Conservation (phyloP, 2,888 invertebrate genomes). For the Lithophane ornitopus region DNA sequence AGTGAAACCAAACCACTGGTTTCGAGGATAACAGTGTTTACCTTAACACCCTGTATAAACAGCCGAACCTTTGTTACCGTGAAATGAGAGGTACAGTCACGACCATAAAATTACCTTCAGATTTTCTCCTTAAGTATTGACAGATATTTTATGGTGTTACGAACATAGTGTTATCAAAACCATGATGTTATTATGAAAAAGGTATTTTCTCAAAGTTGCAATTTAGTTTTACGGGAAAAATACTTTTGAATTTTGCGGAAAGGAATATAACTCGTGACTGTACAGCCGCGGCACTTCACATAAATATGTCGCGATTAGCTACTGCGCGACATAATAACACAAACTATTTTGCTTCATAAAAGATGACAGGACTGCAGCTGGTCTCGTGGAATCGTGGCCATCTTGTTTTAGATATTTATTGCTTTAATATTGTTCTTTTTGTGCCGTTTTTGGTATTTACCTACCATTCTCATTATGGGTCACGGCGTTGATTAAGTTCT, state of each 20-base stretch:
- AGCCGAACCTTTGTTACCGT: no score
- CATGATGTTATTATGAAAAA: neutral
- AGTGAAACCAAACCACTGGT: no score
- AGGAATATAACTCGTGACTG: no score
- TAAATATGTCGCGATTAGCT: slow-evolving; percentile 53
- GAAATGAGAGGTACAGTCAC: no score
- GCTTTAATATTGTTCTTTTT: slow-evolving; percentile 2
- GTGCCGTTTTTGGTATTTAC: neutral
- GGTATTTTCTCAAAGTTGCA: neutral
- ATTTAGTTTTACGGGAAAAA: neutral
- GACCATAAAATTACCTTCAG: no score
- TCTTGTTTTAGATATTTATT: slow-evolving; percentile 5
- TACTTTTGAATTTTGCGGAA: neutral
- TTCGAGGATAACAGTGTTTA: no score
- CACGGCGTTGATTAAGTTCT: neutral
- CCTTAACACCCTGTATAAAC: no score
- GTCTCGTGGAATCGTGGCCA: neutral
- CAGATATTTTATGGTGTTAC: no score
- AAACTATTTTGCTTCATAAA: slow-evolving; percentile 36
- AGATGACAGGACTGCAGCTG: slow-evolving; percentile 22
- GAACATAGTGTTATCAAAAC: no score
- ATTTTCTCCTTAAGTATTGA: no score
- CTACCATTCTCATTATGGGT: neutral
- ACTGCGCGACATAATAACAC: slow-evolving; percentile 39
- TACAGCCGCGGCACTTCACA: slow-evolving; percentile 21